These are phyloP conservation scores for Gymnoscelis rufifasciata DNA, from an alignment of 2,888 invertebrate genomes.

Conservation along the genomic window DNA sequence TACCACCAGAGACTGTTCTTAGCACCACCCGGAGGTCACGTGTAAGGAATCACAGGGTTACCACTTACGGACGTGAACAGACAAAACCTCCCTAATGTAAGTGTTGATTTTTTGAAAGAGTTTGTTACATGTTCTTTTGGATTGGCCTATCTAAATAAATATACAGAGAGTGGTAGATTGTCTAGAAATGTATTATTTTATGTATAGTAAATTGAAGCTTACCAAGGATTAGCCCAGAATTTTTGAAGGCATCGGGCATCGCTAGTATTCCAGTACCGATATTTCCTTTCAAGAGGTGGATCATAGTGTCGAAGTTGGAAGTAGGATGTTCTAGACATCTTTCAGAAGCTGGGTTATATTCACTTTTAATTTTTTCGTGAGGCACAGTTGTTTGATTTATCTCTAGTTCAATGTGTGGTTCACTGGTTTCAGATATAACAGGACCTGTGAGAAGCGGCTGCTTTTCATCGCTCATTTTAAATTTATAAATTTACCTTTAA, in stretches of 20 bases:
- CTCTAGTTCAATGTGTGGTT: slow-evolving; percentile 59
- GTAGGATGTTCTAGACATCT: slow-evolving; percentile 87
- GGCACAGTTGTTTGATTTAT: slow-evolving; percentile 38
- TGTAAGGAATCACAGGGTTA: too few relatives aligned
- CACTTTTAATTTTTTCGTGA: slow-evolving; percentile 51
- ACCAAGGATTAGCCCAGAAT: slow-evolving; percentile 93
- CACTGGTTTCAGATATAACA: slow-evolving; percentile 52
- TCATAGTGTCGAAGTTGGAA: slow-evolving; percentile 87
- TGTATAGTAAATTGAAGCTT: too few relatives aligned
- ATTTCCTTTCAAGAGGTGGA: slow-evolving; percentile 85
- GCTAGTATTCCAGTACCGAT: slow-evolving; percentile 97
- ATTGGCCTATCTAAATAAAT: too few relatives aligned
- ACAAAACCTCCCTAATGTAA: too few relatives aligned
- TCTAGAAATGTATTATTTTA: too few relatives aligned
- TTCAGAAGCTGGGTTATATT: slow-evolving; percentile 81
- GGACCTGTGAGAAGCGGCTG: slow-evolving; percentile 81
- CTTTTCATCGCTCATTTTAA: slow-evolving; percentile 83
- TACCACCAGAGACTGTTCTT: too few relatives aligned
- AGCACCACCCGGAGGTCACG: too few relatives aligned
- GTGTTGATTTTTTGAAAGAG: too few relatives aligned
- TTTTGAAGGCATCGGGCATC: slow-evolving; percentile 96
- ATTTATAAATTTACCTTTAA: too few relatives aligned
- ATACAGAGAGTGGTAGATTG: too few relatives aligned
- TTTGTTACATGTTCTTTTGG: too few relatives aligned
- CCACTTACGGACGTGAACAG: too few relatives aligned